Percentiles rank a stretch among this genome's conserved stretches.
These are phyloP conservation scores for Myzus persicae DNA, from an alignment of 1,140 invertebrate genomes.

Conservation along the genomic window DNA sequence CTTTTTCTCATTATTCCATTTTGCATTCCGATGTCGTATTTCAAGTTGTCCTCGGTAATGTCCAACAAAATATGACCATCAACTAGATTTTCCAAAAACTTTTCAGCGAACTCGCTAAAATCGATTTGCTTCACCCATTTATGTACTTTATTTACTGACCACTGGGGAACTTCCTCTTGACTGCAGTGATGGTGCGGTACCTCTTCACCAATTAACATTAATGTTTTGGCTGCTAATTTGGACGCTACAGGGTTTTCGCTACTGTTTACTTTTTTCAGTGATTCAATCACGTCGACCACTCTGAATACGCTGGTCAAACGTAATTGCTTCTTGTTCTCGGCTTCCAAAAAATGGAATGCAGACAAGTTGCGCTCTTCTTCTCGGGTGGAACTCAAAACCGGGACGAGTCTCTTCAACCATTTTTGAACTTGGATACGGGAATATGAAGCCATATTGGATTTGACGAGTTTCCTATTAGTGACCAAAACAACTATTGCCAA, in stretches of 20 bases:
- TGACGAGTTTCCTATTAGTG: slow-evolving; percentile 97
- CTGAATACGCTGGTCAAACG: slow-evolving; percentile 92
- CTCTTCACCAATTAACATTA: slow-evolving; percentile 94
- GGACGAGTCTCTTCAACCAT: slow-evolving; percentile 92
- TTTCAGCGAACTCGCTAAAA: slow-evolving; percentile 81
- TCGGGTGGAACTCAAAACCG: slow-evolving; percentile 92
- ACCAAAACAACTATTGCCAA: slow-evolving; percentile 95
- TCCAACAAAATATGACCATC: slow-evolving; percentile 97
- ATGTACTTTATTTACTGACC: slow-evolving; percentile 94
- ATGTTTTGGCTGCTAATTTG: slow-evolving; percentile 94
- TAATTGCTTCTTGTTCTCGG: slow-evolving; percentile 96
- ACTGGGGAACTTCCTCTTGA: slow-evolving; percentile 92
- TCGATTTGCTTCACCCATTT: slow-evolving; percentile 98
- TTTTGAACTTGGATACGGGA: slow-evolving; percentile 95
- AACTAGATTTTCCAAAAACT: slow-evolving; percentile 90
- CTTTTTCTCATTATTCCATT: slow-evolving; percentile 93
- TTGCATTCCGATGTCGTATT: slow-evolving; percentile 88
- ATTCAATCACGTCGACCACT: slow-evolving; percentile 94
- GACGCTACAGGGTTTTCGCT: slow-evolving; percentile 97
- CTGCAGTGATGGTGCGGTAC: slow-evolving; percentile 96
- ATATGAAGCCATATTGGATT: slow-evolving; percentile 83
- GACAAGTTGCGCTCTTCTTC: slow-evolving; percentile 96
- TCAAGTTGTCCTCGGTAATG: slow-evolving; percentile 89
- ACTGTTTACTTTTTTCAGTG: slow-evolving; percentile 94
- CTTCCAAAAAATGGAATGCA: slow-evolving; percentile 99